Base-by-base conservation (phyloP, 2,797 vertebrate species). In the Anableps anableps region DNA sequence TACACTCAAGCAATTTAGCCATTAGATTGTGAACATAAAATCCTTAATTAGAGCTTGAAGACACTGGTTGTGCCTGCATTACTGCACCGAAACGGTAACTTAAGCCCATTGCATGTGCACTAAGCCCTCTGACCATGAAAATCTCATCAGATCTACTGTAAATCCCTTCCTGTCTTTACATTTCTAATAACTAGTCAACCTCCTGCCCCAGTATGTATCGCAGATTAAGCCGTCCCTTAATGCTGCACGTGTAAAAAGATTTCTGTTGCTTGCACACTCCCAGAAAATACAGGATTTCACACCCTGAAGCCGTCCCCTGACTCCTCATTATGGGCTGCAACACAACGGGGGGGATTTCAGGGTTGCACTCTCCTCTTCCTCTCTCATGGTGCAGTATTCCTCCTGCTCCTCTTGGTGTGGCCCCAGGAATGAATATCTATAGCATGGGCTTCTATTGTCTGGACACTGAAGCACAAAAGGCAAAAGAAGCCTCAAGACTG, bases 361-460 rank as follows among this genome's bases (percentile, higher is more conserved):
- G 43, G 84, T 81, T 84, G 77, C 78, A 82, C 82, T 5, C 75
- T 34, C 62, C 50, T 45, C 62, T 81, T 74, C 58, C n/a, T 79
- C 0, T 7, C 60, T 21, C 50, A 21, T 53, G 70, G 68, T 80
- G 79, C 78, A 79, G 79, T 0, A 6, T 10, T 50, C 48, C 48
- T 53, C 51, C 11, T 82, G 58, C 72, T 78, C 77, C 83, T 88
- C 72, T 79, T 82, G 80, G 82, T 19, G 47, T 70, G 34, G 87
- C 93, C 90, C 55, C 83, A 55, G 90, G 92, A 86, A 79, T 92
- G 90, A 91, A 91, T 93, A 86, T 92, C 88, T 90, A 82, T 75
- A 79, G 80, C 79, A 0, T 34, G 76, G 76, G 72, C 36, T 38
- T 74, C 82, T 80, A 79, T 91, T 94, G 91, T 93, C 76, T 90